A percentile compares a stretch with the other conserved stretches of the same genome.
phyloP scores from a whole-genome alignment of 2,888 invertebrate genomes.

The Orgyia antiqua region DNA sequence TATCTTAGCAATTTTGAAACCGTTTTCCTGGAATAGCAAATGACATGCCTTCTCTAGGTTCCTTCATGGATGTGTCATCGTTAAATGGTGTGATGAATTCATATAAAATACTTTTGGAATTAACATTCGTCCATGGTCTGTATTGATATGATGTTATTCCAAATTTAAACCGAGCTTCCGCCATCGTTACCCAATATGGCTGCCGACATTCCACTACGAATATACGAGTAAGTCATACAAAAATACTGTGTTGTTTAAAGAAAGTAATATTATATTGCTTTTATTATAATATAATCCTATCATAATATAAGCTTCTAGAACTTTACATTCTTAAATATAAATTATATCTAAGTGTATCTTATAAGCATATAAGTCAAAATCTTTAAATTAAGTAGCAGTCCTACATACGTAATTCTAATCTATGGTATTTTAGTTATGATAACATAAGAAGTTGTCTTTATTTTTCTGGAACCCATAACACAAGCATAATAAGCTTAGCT shows the following conservation, averaged over 20 bases:
- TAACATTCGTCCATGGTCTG: slow-evolving; percentile 46
- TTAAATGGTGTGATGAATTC: slow-evolving; percentile 27
- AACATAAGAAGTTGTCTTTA: no score
- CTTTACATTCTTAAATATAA: neutral
- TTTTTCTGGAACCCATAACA: no score
- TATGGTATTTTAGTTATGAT: no score
- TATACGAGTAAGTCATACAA: neutral
- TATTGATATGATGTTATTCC: slow-evolving; percentile 44
- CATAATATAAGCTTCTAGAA: no score
- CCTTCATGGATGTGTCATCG: slow-evolving; percentile 12
- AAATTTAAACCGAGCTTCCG: slow-evolving; percentile 54
- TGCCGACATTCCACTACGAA: slow-evolving; percentile 26
- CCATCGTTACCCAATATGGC: slow-evolving; percentile 37
- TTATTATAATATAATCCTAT: neutral
- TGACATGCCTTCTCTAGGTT: neutral
- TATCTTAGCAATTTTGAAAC: no score
- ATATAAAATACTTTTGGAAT: slow-evolving; percentile 32
- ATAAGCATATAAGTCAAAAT: no score
- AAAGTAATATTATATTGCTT: neutral
- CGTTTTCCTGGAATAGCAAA: neutral
- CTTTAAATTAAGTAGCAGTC: no score
- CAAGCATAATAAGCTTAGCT: no score
- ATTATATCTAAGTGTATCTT: no score
- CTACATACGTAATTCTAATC: no score
- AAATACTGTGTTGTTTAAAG: slow-evolving; percentile 1